Evolutionary conservation across 1,140 invertebrate species (phyloP), one percentile per base, ranked within the genome.

Genomic region (Sogatella furcifera): DNA sequence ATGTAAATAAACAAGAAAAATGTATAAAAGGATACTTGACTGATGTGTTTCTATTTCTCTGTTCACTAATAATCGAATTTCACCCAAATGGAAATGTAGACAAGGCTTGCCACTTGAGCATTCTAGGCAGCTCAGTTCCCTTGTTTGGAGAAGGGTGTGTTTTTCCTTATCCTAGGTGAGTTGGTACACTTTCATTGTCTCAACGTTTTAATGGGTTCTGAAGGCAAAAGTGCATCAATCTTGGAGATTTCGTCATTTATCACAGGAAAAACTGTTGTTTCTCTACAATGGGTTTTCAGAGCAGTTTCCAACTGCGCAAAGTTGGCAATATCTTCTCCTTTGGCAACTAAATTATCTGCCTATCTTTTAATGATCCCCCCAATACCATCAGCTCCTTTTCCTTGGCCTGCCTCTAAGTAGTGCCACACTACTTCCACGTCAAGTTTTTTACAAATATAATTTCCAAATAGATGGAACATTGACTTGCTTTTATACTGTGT

Each of bases 381-480:
- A 11, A 69, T 65, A 2, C 67, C 67, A 66, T 67, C 68, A 19
- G 64, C 28, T 15, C 61, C 58, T 60, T 67, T 69, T 15, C 65
- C 64, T 56, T 68, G 68, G 14, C 68, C 64, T 41, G 63, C 56
- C 57, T 64, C 63, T 49, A n/a, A 60, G 57, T 61, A 68, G 52
- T 31, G 31, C 65, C 64, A 22, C 59, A 68, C 15, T n/a, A n/a
- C n/a, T n/a, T n/a, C n/a, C n/a, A n/a, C n/a, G n/a, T n/a, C n/a
- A n/a, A n/a, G n/a, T n/a, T n/a, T n/a, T n/a, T n/a, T n/a, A n/a
- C n/a, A n/a, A n/a, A n/a, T n/a, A n/a, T n/a, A n/a, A n/a, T n/a
- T n/a, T n/a, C n/a, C n/a, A n/a, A n/a, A n/a, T n/a, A n/a, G n/a
- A n/a, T n/a, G n/a, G n/a, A n/a, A n/a, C n/a, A n/a, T n/a, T n/a